Evolutionary conservation across 2,797 vertebrate species (phyloP).

Genomic region (Acestrorhynchus altus): DNA sequence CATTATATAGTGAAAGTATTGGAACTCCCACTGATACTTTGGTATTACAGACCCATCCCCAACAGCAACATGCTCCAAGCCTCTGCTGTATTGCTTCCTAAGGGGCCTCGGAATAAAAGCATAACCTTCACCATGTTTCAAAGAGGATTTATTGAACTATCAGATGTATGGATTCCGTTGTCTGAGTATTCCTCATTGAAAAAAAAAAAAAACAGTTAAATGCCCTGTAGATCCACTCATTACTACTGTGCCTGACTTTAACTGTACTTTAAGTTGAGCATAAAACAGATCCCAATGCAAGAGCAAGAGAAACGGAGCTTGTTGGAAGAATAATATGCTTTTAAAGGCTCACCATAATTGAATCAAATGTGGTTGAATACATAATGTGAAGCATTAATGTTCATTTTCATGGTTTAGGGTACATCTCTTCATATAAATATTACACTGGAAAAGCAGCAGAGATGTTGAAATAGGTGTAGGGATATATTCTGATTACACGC

Average conservation of each 20-base stretch:
- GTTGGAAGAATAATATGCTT: constrained; percentile 75
- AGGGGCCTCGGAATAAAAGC: neutral
- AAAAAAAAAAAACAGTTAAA: neutral
- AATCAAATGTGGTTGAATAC: constrained; percentile 77
- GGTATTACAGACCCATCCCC: no score
- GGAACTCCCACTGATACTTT: no score
- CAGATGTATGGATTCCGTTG: neutral
- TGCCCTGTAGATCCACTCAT: neutral
- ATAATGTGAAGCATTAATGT: constrained; percentile 66
- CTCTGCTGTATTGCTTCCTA: neutral
- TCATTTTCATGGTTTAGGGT: constrained; percentile 67
- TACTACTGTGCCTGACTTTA: neutral
- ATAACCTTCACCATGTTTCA: neutral
- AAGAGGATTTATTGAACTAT: neutral
- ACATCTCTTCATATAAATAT: constrained; percentile 66
- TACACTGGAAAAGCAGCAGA: constrained; percentile 72
- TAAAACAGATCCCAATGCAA: constrained; percentile 60
- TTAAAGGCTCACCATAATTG: constrained; percentile 78
- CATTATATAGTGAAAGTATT: no score
- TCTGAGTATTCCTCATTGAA: neutral
- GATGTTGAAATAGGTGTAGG: constrained; percentile 68
- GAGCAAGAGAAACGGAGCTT: constrained; percentile 62
- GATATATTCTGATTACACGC: constrained; percentile 71
- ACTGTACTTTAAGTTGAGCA: constrained; percentile 39
- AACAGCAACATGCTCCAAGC: neutral